Evolutionary conservation across 2,888 invertebrate species (phyloP), one percentile per base, ranked within the genome.

Genomic region (Nymphalis polychloros): DNA sequence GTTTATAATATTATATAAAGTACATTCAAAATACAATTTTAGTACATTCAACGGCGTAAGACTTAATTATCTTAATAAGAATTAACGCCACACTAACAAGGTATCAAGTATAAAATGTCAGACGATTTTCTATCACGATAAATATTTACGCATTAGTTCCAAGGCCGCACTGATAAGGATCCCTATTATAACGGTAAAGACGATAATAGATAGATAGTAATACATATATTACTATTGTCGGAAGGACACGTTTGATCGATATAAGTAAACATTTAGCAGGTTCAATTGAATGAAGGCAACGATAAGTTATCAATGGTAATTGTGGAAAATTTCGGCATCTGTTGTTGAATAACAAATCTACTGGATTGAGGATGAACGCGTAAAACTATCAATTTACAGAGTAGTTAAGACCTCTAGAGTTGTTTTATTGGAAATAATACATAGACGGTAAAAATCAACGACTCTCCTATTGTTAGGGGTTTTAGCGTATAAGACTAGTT

Each of bases 151-250:
- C 75, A 77, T 75, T 67, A 76, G 77, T 75, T 78, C 77, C 77
- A 85, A 86, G 83, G 83, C 64, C 78, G 82, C 79, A 59, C 60
- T 78, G 84, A 85, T 85, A 79, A 85, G 83, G 84, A 83, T 72
- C 23, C 67, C 67, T 67, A 64, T 69, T 62, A 65, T 48, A 59
- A n/a, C 27, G 55, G 61, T 47, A 48, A 60, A 64, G 27, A 31
- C 57, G 64, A 53, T 63, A 48, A 47, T n/a, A 62, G 50, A 35
- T 13, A 19, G 46, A 60, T 55, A 61, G 27, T 47, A 50, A 55
- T 20, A 23, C 47, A 20, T 16, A 31, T 20, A 20, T 16, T 49
- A 47, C 16, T 50, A 41, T 62, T 50, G 50, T 53, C 60, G 60
- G 64, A 64, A 57, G 19, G 19, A 20, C 6, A 59, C 23, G 31